phyloP scores from a whole-genome alignment of 1,140 invertebrate genomes.

The Papilio glaucus region DNA sequence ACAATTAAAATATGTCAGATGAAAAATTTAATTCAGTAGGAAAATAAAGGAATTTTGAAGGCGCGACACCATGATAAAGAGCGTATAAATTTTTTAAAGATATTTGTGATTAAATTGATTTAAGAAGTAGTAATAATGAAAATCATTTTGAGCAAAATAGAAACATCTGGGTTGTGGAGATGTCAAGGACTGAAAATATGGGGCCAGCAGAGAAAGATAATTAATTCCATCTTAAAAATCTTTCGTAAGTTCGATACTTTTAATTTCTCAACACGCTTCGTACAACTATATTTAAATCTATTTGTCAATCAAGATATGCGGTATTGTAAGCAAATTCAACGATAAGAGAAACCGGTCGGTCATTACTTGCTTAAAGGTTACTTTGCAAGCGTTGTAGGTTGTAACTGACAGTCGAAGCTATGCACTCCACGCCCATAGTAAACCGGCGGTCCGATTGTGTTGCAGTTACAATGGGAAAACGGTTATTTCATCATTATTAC shows the following conservation, averaged over 20 bases:
- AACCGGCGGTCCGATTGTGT: not conserved
- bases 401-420: slow-evolving; percentile 17
- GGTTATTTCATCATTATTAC: not conserved
- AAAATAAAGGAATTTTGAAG: too few relatives aligned
- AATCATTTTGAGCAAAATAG: too few relatives aligned
- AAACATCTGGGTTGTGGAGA: too few relatives aligned
- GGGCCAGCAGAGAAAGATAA: not conserved
- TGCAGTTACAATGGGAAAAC: slow-evolving; percentile 2
- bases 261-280: not conserved
- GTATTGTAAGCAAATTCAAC: slow-evolving; percentile 22
- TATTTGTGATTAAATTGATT: too few relatives aligned
- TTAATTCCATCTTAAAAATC: too few relatives aligned
- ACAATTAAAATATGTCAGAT: too few relatives aligned
- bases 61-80: too few relatives aligned
- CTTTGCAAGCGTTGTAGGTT: slow-evolving; percentile 21
- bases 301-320: slow-evolving; percentile 26
- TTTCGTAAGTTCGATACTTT: not conserved
- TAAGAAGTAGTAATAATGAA: too few relatives aligned
- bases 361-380: slow-evolving; percentile 22
- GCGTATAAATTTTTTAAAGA: too few relatives aligned
- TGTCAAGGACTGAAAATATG: too few relatives aligned
- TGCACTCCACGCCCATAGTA: slow-evolving; percentile 16
- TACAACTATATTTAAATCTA: slow-evolving; percentile 11
- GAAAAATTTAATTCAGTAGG: too few relatives aligned
- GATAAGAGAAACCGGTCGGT: not conserved